phyloP scores from a whole-genome alignment of 2,797 vertebrate species.

The Myiotriccus ornatus region DNA sequence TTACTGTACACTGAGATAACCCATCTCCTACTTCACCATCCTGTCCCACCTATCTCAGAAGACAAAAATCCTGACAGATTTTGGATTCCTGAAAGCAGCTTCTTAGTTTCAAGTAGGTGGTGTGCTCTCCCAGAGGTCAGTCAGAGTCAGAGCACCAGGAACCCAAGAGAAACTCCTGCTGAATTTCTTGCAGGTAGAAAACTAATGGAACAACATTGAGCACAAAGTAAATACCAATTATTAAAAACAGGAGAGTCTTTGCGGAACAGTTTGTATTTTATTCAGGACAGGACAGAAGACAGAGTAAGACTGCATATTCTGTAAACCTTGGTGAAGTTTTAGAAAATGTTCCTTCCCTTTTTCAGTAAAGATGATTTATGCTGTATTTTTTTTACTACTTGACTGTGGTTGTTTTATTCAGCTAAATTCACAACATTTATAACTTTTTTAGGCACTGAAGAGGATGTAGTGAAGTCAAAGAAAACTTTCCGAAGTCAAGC shows the following conservation, averaged over 20 bases:
- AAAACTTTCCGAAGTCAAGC: constrained; percentile 93
- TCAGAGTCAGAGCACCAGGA: neutral
- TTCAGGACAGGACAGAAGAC: neutral
- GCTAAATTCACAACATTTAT: constrained; percentile 12
- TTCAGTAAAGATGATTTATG: neutral
- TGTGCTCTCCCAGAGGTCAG: neutral
- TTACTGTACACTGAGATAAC: neutral
- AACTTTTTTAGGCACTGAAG: constrained; percentile 83
- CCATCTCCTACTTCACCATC: neutral
- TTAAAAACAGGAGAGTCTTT: constrained; percentile 27
- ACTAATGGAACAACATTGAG: neutral
- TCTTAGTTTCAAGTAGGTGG: neutral
- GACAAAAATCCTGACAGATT: neutral
- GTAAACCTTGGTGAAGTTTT: neutral
- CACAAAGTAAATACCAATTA: neutral
- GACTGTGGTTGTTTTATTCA: neutral
- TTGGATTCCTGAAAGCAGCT: neutral
- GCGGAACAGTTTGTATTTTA: neutral
- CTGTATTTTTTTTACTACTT: neutral
- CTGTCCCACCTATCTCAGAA: neutral
- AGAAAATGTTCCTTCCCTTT: neutral
- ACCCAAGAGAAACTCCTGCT: neutral
- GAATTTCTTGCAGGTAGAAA: neutral
- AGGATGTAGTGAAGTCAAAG: constrained; percentile 90
- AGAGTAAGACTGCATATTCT: neutral